Conservation (phyloP, 2,888 invertebrate species). For the Punctoribates punctum region DNA sequence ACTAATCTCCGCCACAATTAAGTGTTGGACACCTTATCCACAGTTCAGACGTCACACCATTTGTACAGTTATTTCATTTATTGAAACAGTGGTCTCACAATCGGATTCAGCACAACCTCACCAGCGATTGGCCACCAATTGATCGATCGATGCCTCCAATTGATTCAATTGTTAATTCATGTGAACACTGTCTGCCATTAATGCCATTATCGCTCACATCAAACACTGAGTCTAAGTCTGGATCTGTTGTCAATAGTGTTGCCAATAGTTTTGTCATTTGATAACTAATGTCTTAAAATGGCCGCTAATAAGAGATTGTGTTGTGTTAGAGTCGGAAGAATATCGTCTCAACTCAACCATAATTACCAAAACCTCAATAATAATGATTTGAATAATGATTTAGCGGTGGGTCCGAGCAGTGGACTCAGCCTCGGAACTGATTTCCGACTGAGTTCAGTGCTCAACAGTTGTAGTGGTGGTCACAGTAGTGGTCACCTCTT, state of each 20-base stretch:
- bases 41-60: too few relatives aligned
- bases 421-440: background rate
- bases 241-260: background rate
- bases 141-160: constrained; percentile 12
- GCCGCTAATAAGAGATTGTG: constrained; percentile 49
- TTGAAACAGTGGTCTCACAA: background rate
- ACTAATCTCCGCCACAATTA: too few relatives aligned
- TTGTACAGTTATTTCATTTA: too few relatives aligned
- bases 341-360: constrained; percentile 45
- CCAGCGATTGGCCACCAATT: constrained; percentile 7
- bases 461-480: background rate
- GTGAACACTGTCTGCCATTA: constrained; percentile 8
- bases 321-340: constrained; percentile 49
- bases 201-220: background rate
- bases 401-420: background rate
- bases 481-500: background rate
- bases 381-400: too few relatives aligned
- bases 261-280: background rate
- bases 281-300: constrained; percentile 48
- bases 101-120: background rate
- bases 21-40: too few relatives aligned
- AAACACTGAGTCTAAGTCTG: background rate
- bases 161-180: background rate
- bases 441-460: background rate
- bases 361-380: constrained; percentile 15